Evolutionary conservation across 2,113 vertebrate species (phyloP).

Genomic region (Illadopsis cleaveri): DNA sequence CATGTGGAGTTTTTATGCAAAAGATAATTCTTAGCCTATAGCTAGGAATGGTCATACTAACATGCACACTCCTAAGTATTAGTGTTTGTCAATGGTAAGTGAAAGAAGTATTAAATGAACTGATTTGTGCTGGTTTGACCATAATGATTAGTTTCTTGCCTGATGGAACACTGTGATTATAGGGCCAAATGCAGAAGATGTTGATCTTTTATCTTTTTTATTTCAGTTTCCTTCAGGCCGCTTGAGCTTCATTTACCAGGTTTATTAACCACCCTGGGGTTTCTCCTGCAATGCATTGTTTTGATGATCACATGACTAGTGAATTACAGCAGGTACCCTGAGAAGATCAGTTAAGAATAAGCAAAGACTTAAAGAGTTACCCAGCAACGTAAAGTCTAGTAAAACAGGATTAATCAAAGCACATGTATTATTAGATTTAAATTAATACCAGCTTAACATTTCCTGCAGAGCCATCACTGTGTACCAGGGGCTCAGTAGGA

Average conservation of each 20-base stretch:
- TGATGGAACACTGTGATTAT: neutral
- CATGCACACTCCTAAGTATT: neutral
- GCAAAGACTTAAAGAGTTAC: neutral
- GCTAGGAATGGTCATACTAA: neutral
- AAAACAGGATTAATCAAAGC: neutral
- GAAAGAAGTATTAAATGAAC: neutral
- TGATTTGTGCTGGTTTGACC: neutral
- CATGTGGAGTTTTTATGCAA: neutral
- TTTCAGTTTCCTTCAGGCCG: neutral
- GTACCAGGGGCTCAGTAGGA: neutral
- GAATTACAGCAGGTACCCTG: neutral
- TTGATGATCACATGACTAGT: neutral
- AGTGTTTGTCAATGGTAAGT: neutral
- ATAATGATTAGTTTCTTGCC: neutral
- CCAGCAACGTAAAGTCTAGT: neutral
- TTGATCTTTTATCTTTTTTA: neutral
- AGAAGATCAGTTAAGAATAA: neutral
- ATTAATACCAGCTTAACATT: neutral
- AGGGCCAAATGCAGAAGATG: neutral
- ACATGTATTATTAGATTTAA: neutral
- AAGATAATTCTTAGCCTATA: neutral
- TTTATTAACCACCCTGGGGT: neutral
- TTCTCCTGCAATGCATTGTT: neutral
- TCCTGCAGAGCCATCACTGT: neutral
- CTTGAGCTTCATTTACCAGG: neutral